These are phyloP conservation scores for Thymallus thymallus DNA, from an alignment of 2,113 vertebrate genomes.

Conservation along the genomic window DNA sequence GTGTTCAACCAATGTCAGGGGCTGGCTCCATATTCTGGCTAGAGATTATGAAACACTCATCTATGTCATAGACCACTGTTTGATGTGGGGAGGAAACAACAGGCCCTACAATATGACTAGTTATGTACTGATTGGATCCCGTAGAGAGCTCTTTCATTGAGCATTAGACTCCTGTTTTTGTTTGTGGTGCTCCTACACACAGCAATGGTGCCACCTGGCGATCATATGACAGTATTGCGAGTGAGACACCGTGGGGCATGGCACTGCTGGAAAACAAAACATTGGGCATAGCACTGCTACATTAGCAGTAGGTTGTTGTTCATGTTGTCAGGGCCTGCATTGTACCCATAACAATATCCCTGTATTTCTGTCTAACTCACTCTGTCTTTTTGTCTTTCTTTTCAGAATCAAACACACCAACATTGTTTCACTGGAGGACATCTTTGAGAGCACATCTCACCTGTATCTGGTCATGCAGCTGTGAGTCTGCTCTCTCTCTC, in stretches of 20 bases:
- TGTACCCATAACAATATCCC: background rate
- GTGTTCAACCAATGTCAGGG: too few relatives aligned
- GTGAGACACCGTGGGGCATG: background rate
- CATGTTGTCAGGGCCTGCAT: too few relatives aligned
- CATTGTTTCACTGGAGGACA: constrained; percentile 95
- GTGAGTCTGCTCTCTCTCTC: constrained; percentile 74
- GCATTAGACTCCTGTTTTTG: background rate
- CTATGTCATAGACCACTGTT: too few relatives aligned
- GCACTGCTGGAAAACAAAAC: too few relatives aligned
- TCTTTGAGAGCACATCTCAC: constrained; percentile 93
- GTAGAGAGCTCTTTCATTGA: too few relatives aligned
- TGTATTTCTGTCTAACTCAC: constrained; percentile 5
- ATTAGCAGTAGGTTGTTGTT: too few relatives aligned
- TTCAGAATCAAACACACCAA: constrained; percentile 95
- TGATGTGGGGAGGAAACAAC: background rate
- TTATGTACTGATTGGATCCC: constrained; percentile 1
- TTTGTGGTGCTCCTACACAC: background rate
- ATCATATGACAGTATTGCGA: constrained; percentile 16
- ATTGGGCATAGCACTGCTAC: too few relatives aligned
- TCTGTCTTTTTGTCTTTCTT: constrained; percentile 6
- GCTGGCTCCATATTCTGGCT: too few relatives aligned
- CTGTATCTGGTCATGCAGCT: constrained; percentile 99
- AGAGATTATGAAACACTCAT: too few relatives aligned
- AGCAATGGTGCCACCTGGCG: constrained; percentile 59
- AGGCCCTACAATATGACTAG: background rate